Evolutionary conservation across 2,888 invertebrate species (phyloP), one percentile per base, ranked within the genome.

Genomic region (Eupithecia subumbrata): DNA sequence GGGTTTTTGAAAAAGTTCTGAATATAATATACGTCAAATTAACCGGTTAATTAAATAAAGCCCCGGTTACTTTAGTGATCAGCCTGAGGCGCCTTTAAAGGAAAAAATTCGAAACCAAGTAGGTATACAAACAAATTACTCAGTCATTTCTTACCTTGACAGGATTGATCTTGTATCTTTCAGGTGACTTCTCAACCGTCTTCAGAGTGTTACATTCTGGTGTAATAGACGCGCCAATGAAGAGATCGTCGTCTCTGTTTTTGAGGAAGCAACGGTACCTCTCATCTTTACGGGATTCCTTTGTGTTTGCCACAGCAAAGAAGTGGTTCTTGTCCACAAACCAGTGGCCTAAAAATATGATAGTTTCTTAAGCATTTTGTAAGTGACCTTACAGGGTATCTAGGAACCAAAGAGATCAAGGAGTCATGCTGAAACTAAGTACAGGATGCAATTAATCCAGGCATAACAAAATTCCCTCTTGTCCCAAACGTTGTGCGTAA

Each of bases 301-400:
- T 98, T 0, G 98, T 98, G 87, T 99, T 99, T 11, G 98, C 98
- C n/a, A 99, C 98, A 73, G 98, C 99, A 91, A 99, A 99, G 90
- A 97, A 99, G 86, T 99, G 98, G 92, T 99, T 99, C 88, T 99
- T 99, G 18, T 97, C 98, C 40, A 98, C 97, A 91, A 98, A 98
- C 98, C 99, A 99, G 95, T 98, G 98, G 1, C 98, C 95, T 95
- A 77, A 66, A 76, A n/a, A n/a, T n/a, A 69, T 34, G 12, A 40
- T 40, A 30, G n/a, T 48, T 48, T 48, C 5, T 16, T 45, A 48
- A 48, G 45, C 1, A 48, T 16, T 18, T 18, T 48, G 16, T 16
- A 48, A 7, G 4, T 18, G 18, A 18, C 18, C 1, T 48, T 48
- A 48, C 5, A 18, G 4, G 14, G 14, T 45, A 5, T 14, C 14